phyloP scores from a whole-genome alignment of 2,888 invertebrate genomes.

The Ennomos quercinarius region DNA sequence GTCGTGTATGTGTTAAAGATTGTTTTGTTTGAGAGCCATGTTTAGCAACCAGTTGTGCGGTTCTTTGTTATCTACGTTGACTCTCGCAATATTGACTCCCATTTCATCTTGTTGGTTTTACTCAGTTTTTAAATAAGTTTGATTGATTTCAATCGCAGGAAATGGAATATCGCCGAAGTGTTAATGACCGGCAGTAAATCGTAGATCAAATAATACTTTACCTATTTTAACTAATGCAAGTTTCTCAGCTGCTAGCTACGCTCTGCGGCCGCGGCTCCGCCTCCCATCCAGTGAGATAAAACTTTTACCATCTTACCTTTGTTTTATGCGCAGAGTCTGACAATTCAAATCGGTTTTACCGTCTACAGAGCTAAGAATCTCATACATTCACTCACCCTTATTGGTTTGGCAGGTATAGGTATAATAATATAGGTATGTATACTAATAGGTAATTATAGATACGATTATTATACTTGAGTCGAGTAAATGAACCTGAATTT shows the following conservation, averaged over 20 bases:
- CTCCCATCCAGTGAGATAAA: too few species aligned
- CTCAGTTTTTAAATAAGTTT: slow-evolving; percentile 37
- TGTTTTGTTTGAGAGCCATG: slow-evolving; percentile 71
- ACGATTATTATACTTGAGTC: too few species aligned
- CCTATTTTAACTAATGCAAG: neutral
- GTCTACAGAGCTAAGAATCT: too few species aligned
- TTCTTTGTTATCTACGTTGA: slow-evolving; percentile 79
- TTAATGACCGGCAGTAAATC: slow-evolving; percentile 8
- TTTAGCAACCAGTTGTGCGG: slow-evolving; percentile 75
- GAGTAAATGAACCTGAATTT: neutral
- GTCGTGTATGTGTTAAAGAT: slow-evolving; percentile 54
- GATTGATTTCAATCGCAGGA: slow-evolving; percentile 35
- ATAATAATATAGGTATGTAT: too few species aligned
- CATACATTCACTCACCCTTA: too few species aligned
- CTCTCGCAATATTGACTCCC: slow-evolving; percentile 70
- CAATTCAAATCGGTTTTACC: too few species aligned
- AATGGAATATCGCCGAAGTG: slow-evolving; percentile 19
- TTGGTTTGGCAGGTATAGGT: too few species aligned
- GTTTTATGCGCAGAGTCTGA: too few species aligned
- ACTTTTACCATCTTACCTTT: too few species aligned
- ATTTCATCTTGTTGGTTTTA: slow-evolving; percentile 57
- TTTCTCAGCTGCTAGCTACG: too few species aligned
- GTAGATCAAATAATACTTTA: neutral
- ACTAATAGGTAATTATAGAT: too few species aligned
- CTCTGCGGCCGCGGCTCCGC: too few species aligned